Base-by-base conservation (phyloP, 2,113 vertebrate species). In the Salvelinus alpinus region DNA sequence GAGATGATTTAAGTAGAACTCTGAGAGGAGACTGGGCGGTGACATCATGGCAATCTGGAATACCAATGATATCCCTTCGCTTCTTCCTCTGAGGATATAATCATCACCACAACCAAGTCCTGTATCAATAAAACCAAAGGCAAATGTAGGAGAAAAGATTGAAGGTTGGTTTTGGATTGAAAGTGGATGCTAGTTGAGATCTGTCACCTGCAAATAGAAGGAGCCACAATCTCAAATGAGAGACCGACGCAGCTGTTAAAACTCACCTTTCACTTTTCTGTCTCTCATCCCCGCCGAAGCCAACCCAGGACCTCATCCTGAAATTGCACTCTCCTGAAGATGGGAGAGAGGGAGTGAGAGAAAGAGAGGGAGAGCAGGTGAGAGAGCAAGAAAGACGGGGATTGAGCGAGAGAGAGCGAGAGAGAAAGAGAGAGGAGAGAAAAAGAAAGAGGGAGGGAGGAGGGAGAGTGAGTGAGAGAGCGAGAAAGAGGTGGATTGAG, bases 211-310 rank as follows among this genome's bases (percentile, higher is more conserved):
- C 77, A 24, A 34, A 72, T 76, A 6, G 31, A 24, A 76, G 73
- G 51, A 80, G 78, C 81, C 81, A 78, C 59, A 72, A 78, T 84
- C 76, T 75, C 69, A n/a, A n/a, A 59, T 71, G 78, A 80, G 80
- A 14, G 69, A 12, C 29, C 69, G 47, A n/a, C 70, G 16, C 87
- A 88, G 87, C 85, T 83, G 88, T 85, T 88, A 81, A 80, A 85
- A 88, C 80, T 90, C 88, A 88, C 80, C 84, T 90, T 90, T 90
- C 89, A 87, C 87, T 90, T 91, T 89, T 88, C 84, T 87, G 78
- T 79, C 83, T 88, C 82, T 87, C 85, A 81, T 84, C 82, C 88
- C 86, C 86, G 87, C 85, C 82, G 66, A 78, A 82, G 85, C 78
- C 71, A 84, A 80, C 81, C 75, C 71, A 77, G 65, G 16, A 75